phyloP scores from a whole-genome alignment of 2,888 invertebrate species.

The Tridacna gigas region DNA sequence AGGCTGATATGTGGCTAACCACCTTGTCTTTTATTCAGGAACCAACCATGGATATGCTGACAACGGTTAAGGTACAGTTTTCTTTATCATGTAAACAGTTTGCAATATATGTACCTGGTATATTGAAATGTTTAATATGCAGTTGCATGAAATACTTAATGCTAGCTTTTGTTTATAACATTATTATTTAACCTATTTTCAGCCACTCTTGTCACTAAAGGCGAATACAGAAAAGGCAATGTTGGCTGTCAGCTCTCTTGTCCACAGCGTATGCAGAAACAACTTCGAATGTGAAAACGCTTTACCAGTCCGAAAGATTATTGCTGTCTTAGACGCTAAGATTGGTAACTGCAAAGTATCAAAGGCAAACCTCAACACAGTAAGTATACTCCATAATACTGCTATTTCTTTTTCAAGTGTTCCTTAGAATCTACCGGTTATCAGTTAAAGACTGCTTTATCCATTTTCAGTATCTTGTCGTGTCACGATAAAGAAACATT shows the following conservation, averaged over 20 bases:
- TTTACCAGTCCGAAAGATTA: conserved; percentile 80
- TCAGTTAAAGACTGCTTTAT: not conserved
- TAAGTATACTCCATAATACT: conserved; percentile 7
- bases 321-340: conserved; percentile 71
- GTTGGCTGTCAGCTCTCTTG: conserved; percentile 89
- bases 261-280: conserved; percentile 89
- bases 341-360: conserved; percentile 71
- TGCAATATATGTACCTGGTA: no score
- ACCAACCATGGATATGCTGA: conserved; percentile 85
- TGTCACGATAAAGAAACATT: no score
- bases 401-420: not conserved
- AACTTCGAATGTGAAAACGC: conserved; percentile 83
- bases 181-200: not conserved
- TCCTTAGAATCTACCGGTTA: not conserved
- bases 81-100: no score
- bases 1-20: conserved; percentile 92
- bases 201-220: conserved; percentile 81
- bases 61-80: conserved; percentile 83
- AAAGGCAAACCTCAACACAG: conserved; percentile 62
- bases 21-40: conserved; percentile 91
- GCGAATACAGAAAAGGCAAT: conserved; percentile 87
- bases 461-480: not conserved
- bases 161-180: no score
- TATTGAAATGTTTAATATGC: no score
- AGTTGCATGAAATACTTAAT: no score